Evolutionary conservation across 2,888 invertebrate genomes (phyloP).

Genomic region (Callyntrura guangdongensis): DNA sequence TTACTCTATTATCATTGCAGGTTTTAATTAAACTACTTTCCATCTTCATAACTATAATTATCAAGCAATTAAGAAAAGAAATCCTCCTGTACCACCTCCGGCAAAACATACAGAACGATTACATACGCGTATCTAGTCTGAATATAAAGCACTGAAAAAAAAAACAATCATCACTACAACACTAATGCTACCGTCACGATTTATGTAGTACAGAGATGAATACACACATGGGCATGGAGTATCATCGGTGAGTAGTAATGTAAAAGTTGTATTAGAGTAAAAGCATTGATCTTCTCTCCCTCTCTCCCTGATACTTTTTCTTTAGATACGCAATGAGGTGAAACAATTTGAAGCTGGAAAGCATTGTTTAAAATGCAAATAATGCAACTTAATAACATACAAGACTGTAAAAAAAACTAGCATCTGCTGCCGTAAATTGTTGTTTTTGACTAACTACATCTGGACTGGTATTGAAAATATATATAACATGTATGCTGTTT

Average conservation of each 20-base stretch:
- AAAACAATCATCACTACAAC: constrained; percentile 41
- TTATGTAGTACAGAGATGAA: not conserved
- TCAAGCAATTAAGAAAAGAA: constrained; percentile 75
- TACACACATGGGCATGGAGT: not conserved
- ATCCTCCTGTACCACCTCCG: constrained; percentile 75
- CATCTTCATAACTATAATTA: constrained; percentile 74
- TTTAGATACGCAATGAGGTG: constrained; percentile 20
- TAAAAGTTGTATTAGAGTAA: not conserved
- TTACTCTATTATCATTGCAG: constrained; percentile 38
- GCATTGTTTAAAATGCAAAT: constrained; percentile 55
- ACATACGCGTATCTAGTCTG: constrained; percentile 22
- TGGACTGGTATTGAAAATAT: not conserved
- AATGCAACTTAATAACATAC: constrained; percentile 47
- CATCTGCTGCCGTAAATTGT: constrained; percentile 55
- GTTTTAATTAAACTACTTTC: constrained; percentile 76
- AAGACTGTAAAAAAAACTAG: constrained; percentile 37
- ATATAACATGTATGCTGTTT: not conserved
- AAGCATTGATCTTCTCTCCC: constrained; percentile 26
- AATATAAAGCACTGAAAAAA: constrained; percentile 31
- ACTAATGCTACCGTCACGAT: not conserved
- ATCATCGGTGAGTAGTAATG: not conserved
- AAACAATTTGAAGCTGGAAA: constrained; percentile 35
- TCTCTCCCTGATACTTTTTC: constrained; percentile 50
- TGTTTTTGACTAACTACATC: constrained; percentile 50
- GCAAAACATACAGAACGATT: constrained; percentile 62